phyloP scores from a whole-genome alignment of 2,888 invertebrate genomes.

The Melinopterus prodromus region DNA sequence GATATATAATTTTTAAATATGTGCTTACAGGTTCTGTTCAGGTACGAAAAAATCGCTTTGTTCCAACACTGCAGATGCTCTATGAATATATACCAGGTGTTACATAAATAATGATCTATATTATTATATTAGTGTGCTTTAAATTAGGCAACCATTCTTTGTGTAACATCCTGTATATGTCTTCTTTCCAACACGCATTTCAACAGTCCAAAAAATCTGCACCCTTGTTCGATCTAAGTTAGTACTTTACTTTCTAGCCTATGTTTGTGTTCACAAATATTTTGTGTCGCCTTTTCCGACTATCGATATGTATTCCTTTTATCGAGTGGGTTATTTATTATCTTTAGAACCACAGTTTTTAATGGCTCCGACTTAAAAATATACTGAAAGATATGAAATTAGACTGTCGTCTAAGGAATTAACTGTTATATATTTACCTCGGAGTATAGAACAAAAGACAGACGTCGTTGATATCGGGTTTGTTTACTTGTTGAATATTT shows the following conservation, averaged over 20 bases:
- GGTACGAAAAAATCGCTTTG: conserved; percentile 1
- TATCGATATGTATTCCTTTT: neutral
- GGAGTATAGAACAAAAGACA: neutral
- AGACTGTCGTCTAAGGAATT: neutral
- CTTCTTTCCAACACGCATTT: neutral
- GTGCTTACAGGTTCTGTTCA: neutral
- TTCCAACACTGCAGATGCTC: no score
- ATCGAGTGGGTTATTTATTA: neutral
- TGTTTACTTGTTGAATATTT: neutral
- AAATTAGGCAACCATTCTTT: no score
- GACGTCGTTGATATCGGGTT: neutral
- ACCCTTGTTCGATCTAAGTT: neutral
- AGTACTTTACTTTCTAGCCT: neutral
- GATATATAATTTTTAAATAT: neutral
- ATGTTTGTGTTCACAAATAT: neutral
- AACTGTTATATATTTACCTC: neutral
- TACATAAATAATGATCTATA: no score
- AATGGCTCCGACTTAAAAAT: neutral
- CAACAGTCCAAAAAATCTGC: neutral
- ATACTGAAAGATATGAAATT: neutral
- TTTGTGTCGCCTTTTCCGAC: neutral
- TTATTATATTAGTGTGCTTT: no score
- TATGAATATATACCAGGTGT: no score
- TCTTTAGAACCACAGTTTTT: neutral
- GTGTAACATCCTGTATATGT: neutral